Evolutionary conservation across 2,797 vertebrate species (phyloP), one percentile per base, ranked within the genome.

Genomic region (Siniperca undulata): DNA sequence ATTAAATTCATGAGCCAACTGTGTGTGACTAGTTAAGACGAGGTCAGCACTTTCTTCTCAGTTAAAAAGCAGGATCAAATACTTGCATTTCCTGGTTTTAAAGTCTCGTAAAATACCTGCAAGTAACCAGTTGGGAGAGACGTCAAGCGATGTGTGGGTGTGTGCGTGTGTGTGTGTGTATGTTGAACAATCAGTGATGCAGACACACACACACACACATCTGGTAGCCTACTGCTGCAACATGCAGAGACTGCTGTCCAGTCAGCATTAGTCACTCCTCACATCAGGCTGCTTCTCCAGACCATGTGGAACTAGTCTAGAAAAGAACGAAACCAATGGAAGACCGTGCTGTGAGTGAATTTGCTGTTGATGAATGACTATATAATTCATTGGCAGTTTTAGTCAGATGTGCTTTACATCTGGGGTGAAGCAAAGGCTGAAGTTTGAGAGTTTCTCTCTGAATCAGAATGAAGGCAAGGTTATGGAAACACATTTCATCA

Each of bases 261-360:
- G 89, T 94, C 93, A 93, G 93, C 92, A 85, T 91, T 87, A 91
- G 34, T 92, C 86, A 89, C 81, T 42, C 40, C 68, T 67, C 69
- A 70, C 81, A 69, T 61, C 77, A 78, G 64, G 34, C 68, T 62
- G 75, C 22, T 44, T 81, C 46, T 70, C 50, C 42, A 64, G 80
- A 79, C 68, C 74, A 78, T 6, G 60, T 79, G 82, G 68, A 89
- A 61, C 42, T 65, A 30, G 53, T 75, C 22, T 55, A 14, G 27
- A 56, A 77, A 74, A 72, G 5, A 16, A 19, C 27, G 1, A 80
- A 82, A 69, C 5, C 24, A 5, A 30, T 34, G 53, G 48, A 22
- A 6, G 56, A 14, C 19, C 7, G 1, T 36, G 20, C n/a, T 30
- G 9, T 11, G 17, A 53, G 17, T 16, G 1, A 50, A 27, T 24